Percentiles rank a stretch among this genome's conserved stretches.
phyloP scores from a whole-genome alignment of 2,113 vertebrate species.

The Halcyon senegalensis region DNA sequence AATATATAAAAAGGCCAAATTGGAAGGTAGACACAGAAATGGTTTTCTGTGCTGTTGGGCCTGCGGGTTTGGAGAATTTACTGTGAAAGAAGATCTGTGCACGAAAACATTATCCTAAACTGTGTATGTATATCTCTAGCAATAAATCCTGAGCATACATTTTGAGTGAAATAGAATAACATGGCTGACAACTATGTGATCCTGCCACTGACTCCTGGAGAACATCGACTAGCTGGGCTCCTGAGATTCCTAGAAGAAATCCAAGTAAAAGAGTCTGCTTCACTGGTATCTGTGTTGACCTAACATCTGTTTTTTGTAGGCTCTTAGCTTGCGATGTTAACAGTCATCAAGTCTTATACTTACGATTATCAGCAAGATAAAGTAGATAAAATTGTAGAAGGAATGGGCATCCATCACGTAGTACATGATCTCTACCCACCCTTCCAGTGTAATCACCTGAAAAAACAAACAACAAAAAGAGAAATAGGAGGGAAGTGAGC shows the following conservation, averaged over 20 bases:
- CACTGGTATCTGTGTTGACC: background rate
- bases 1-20: background rate
- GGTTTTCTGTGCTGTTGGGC: background rate
- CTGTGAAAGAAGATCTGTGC: background rate
- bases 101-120: background rate
- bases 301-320: background rate
- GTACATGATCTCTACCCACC: conserved; percentile 99
- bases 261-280: background rate
- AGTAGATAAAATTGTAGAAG: conserved; percentile 99
- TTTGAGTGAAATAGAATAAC: background rate
- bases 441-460: conserved; percentile 96
- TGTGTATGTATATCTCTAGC: background rate
- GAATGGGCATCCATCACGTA: conserved; percentile 99
- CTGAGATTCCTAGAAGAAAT: background rate
- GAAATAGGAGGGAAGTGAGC: background rate
- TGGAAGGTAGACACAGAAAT: background rate
- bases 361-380: conserved; percentile 97
- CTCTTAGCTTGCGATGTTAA: background rate
- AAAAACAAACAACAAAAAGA: conserved; percentile 8
- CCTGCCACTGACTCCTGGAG: background rate
- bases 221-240: background rate
- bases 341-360: conserved; percentile 71
- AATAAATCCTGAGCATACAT: background rate
- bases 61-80: background rate
- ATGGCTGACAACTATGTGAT: background rate